Evolutionary conservation across 37 sponge, comb jelly and placozoan genomes (phyloP).

Genomic region (Ianthella basta): DNA sequence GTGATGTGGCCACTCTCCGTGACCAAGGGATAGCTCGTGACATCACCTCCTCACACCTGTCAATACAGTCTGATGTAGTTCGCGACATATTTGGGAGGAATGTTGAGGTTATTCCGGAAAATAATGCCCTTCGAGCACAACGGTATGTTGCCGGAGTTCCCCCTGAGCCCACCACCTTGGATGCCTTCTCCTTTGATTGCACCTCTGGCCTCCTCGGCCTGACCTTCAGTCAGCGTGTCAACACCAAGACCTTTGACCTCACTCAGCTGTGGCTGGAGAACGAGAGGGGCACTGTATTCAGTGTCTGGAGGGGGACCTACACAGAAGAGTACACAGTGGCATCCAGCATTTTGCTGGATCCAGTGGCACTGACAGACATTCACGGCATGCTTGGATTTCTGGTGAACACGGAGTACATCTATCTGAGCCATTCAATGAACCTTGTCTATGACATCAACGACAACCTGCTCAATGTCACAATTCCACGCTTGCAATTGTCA

Average conservation of each 20-base stretch:
- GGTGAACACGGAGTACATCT: slow-evolving; percentile 5
- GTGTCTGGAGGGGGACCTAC: not conserved
- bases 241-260: slow-evolving; percentile 7
- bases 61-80: not conserved
- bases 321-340: not conserved
- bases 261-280: not conserved
- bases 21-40: not conserved
- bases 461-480: not conserved
- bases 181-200: slow-evolving; percentile 3
- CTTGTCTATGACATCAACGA: slow-evolving; percentile 3
- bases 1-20: not conserved
- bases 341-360: not conserved
- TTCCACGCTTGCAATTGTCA: not conserved
- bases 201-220: slow-evolving; percentile 2
- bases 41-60: not conserved
- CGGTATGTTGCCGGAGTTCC: not conserved
- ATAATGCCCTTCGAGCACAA: not conserved
- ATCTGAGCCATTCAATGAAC: not conserved
- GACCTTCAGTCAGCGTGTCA: slow-evolving; percentile 8
- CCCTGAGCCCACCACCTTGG: not conserved
- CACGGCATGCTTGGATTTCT: not conserved
- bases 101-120: not conserved
- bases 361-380: not conserved
- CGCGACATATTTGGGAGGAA: not conserved
- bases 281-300: not conserved